Evolutionary conservation across 2,113 vertebrate genomes (phyloP), one percentile per base, ranked within the genome.

Genomic region (human): DNA sequence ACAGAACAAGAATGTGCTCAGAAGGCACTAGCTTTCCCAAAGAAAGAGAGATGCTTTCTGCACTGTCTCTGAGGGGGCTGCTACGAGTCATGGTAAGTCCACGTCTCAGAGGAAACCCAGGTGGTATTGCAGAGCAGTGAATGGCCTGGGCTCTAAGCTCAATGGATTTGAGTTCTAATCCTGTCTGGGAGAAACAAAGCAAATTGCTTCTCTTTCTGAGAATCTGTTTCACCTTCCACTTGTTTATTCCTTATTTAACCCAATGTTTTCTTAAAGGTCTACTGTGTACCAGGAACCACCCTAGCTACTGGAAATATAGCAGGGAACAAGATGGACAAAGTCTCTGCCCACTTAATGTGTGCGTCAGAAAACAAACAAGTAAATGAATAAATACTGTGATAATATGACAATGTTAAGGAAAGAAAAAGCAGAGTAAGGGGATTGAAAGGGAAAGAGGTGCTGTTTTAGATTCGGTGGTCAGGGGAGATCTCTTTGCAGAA

Each of bases 91-190:
- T 20, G 2, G 11, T 40, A 32, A n/a, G 84, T 6, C 23, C 25
- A 4, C 1, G 23, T 20, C 35, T 45, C 25, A 38, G 50, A 48
- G 32, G 38, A 22, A 6, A 16, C 30, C 32, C 0, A 0, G 38
- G 17, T 4, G 5, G 16, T 18, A 11, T 12, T 22, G 4, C 14
- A 11, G 35, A 20, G 25, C 8, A 5, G 8, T 6, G 5, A 23
- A 13, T 40, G 17, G 30, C 59, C 16, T n/a, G 17, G 6, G 18
- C 11, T 48, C 80, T 85, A 40, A 10, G n/a, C 23, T 70, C 30
- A n/a, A 20, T 4, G n/a, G 80, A 57, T 25, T 8, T 52, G 20
- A 1, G 13, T 83, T 80, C 76, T 55, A 55, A 75, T 66, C 27
- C 75, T 30, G 16, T 40, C 25, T 35, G 18, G 38, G 25, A 86